These are phyloP conservation scores for Drosophila pseudoananassae DNA, from an alignment of 1,140 invertebrate genomes.

Conservation along the genomic window DNA sequence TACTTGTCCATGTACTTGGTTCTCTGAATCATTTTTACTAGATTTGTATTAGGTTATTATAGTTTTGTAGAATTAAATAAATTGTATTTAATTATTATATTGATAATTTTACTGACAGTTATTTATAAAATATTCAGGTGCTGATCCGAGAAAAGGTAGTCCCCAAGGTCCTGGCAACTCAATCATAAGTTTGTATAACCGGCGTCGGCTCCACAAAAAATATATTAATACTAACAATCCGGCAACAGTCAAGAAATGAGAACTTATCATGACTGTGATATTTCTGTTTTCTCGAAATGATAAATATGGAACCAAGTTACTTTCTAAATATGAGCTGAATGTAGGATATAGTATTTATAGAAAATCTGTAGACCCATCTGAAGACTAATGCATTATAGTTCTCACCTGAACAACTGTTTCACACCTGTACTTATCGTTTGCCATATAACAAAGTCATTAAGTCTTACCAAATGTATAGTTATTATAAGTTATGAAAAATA, in stretches of 20 bases:
- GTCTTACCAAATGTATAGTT: too few species aligned
- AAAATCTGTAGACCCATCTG: neutral
- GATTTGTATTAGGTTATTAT: too few species aligned
- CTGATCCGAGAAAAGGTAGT: conserved; percentile 53
- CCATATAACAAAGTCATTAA: too few species aligned
- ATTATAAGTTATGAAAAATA: too few species aligned
- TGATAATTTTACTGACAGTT: conserved; percentile 23
- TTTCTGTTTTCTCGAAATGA: neutral
- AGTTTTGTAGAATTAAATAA: too few species aligned
- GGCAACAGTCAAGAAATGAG: neutral
- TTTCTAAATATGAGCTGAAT: neutral
- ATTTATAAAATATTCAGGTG: neutral
- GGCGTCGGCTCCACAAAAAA: conserved; percentile 67
- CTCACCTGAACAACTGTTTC: too few species aligned
- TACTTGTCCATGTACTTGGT: conserved; percentile 20
- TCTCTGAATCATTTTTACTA: neutral
- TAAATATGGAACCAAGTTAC: neutral
- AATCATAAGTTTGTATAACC: conserved; percentile 48
- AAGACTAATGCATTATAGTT: too few species aligned
- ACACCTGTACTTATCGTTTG: too few species aligned
- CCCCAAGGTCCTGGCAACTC: conserved; percentile 59
- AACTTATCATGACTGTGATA: conserved; percentile 11
- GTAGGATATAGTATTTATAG: conserved; percentile 3
- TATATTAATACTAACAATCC: conserved; percentile 47
- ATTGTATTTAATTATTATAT: too few species aligned